Base-by-base conservation (phyloP, 2,888 invertebrate genomes). In the Ditylenchus weischeri region DNA sequence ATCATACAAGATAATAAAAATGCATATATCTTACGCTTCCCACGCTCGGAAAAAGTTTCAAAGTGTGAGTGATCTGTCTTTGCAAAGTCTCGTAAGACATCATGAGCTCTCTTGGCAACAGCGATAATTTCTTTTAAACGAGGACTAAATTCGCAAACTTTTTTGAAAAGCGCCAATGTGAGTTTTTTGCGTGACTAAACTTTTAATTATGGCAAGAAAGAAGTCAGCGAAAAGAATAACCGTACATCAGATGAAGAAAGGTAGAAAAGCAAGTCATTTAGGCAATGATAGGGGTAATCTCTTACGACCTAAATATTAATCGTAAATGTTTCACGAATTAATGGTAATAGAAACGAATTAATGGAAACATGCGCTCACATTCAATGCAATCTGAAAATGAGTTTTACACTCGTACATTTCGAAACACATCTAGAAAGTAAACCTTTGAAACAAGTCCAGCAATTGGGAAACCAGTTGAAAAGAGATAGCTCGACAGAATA, bases 401-500 rank as follows among this genome's bases (percentile, higher is more conserved):
- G 5, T 23, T 57, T 11, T 8, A 19, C 11, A n/a, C 21, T 29
- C 35, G 3, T 59, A 36, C 35, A 38, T 29, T 2, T 4, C 21
- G 13, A 59, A 6, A 58, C 10, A 8, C 2, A 19, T 59, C 2
- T 15, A 2, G 8, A 15, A 43, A 43, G 8, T 15, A 23, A 29
- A 59, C 59, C 59, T 59, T 59, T 0, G 19, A 11, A 5, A 59
- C 59, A 2, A 59, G 35, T 38, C 4, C 36, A 35, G 59, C 59
- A 59, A 59, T 21, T 11, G 59, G 59, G 13, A 54, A 8, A 29
- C n/a, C 43, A 35, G 23, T 15, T 11, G 35, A 36, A n/a, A 59
- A 59, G 10, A 59, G 59, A 59, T 59, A 38, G 8, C 59, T 59
- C 6, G 59, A 59, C 8, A 59, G 8, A 59, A 59, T 23, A 23